A percentile compares a stretch with the other conserved stretches of the same genome.
Evolutionary conservation across 2,888 invertebrate species (phyloP).

Genomic region (Atethmia centrago): DNA sequence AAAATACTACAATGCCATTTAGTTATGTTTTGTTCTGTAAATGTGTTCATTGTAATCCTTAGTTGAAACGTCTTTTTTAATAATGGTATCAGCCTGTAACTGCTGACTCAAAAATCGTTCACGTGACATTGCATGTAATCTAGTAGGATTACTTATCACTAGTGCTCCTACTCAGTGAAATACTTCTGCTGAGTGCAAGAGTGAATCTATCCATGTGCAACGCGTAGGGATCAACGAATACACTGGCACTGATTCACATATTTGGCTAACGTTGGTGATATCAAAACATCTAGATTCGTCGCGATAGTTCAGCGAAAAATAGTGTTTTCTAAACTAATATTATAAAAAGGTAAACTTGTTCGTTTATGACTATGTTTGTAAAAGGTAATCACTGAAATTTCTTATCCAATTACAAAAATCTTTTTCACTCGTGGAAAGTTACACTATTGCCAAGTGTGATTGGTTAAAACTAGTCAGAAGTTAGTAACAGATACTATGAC

Average conservation of each 20-base stretch:
- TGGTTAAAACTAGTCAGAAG: neutral
- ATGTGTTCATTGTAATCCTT: neutral
- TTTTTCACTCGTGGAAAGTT: neutral
- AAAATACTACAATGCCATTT: constrained; percentile 41
- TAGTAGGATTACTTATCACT: neutral
- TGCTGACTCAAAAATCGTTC: neutral
- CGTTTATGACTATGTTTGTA: neutral
- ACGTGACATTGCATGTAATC: neutral
- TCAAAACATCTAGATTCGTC: neutral
- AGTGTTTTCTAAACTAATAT: neutral
- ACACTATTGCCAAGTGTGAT: neutral
- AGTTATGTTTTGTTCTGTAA: constrained; percentile 17
- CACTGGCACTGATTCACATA: neutral
- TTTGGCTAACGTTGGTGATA: neutral
- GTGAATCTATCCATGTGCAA: no score
- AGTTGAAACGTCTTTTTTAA: constrained; percentile 4
- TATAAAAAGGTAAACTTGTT: neutral
- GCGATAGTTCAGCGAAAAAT: neutral
- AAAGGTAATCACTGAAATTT: neutral
- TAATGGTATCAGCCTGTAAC: neutral
- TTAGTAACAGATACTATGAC: no score
- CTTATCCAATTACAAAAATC: neutral
- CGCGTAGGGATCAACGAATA: neutral
- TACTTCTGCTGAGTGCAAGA: neutral
- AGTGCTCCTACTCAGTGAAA: neutral